Base-by-base conservation (phyloP, 2,113 vertebrate genomes). In the Delphinus delphis region DNA sequence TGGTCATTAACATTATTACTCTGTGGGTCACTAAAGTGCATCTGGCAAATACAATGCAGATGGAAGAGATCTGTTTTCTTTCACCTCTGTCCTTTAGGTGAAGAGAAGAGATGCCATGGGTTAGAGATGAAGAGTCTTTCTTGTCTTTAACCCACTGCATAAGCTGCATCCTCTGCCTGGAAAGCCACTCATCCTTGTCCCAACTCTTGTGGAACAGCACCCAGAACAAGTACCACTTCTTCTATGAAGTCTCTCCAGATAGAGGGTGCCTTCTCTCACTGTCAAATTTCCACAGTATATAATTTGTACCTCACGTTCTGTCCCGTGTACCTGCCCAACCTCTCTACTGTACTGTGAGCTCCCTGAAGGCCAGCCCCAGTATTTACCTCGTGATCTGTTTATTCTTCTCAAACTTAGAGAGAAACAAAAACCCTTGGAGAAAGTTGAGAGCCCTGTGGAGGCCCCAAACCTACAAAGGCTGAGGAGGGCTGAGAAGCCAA, bases 361-460 rank as follows among this genome's bases (percentile, higher is more conserved):
- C 58, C 87, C 73, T 92, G 60, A 95, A 93, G 73, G 36, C 82
- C 96, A 60, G 38, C 33, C 47, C 36, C 33, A 41, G 33, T 67
- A 33, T 73, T 90, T 81, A 88, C 28, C 50, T 50, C 65, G 12
- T 60, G 28, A 76, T 96, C 44, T 85, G n/a, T 93, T 88, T 81
- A 85, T 9, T 88, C 26, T 88, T 97, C 50, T 76, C 11, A 8
- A 85, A 9, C n/a, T 47, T 50, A 93, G 18, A 96, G 50, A 93
- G 63, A 95, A 88, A 92, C 10, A 90, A 44, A 95, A 95, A 83
- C 31, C 65, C 82, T 50, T 92, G 38, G 65, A 58, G 71, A 93
- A 96, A 95, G 87, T 0, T n/a, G 63, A 92, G 38, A 95, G 68
- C 20, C 47, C 68, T 77, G 14, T 18, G 33, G 76, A 90, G 10